Percentiles rank a stretch among this genome's conserved stretches.
phyloP scores from a whole-genome alignment of 2,797 vertebrate genomes.

The Emys orbicularis region DNA sequence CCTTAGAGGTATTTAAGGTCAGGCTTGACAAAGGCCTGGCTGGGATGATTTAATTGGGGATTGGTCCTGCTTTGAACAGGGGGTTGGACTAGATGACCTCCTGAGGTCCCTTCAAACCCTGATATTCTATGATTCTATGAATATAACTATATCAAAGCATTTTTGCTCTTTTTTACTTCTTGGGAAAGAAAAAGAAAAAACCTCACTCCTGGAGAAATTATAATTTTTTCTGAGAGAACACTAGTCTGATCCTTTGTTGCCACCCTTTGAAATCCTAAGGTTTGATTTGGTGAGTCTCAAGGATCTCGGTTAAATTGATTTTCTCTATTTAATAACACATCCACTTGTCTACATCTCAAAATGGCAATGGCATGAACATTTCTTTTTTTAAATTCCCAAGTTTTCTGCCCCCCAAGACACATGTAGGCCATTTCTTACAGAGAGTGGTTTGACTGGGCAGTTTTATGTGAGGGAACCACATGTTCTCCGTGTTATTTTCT shows the following conservation, averaged over 20 bases:
- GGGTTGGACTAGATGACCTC: no score
- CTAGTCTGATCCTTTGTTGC: not conserved
- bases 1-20: no score
- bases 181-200: not conserved
- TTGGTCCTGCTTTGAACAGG: no score
- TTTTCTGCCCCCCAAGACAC: not conserved
- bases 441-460: not conserved
- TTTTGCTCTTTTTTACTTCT: not conserved
- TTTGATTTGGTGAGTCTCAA: not conserved
- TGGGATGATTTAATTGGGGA: no score
- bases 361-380: not conserved
- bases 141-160: not conserved
- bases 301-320: not conserved
- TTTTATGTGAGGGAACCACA: not conserved
- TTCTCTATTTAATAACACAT: not conserved
- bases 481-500: not conserved
- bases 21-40: no score
- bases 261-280: not conserved
- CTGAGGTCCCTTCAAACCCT: no score
- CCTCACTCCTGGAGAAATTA: not conserved
- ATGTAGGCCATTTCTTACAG: no score
- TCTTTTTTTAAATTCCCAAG: not conserved
- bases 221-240: not conserved
- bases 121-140: no score
- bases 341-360: not conserved